These are phyloP conservation scores for Pedetes capensis DNA, from an alignment of 2,113 vertebrate species.

Conservation along the genomic window DNA sequence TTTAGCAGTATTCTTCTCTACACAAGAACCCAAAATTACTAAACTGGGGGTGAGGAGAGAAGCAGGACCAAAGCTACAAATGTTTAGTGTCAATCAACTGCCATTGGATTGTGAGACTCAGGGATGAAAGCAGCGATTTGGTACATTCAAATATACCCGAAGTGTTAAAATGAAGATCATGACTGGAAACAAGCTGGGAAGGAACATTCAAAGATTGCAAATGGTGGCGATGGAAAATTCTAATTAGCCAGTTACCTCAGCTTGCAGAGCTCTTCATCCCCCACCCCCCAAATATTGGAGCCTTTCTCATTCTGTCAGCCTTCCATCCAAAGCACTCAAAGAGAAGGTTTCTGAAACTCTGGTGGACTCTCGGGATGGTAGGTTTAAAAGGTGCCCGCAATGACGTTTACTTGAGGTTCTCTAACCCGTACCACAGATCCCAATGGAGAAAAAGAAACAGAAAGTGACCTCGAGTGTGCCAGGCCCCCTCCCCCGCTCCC, in stretches of 20 bases:
- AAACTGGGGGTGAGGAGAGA: not conserved
- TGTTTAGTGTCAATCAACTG: slow-evolving; percentile 57
- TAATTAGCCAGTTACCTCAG: slow-evolving; percentile 65
- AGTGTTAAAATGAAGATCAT: slow-evolving; percentile 43
- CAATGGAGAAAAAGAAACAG: not conserved
- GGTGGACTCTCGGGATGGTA: not conserved
- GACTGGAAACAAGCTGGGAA: slow-evolving; percentile 43
- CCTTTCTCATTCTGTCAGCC: slow-evolving; percentile 36
- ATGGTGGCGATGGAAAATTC: slow-evolving; percentile 56
- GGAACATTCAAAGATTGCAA: slow-evolving; percentile 62
- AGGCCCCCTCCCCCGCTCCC: not conserved
- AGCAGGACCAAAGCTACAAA: not conserved
- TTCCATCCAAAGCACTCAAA: slow-evolving; percentile 6
- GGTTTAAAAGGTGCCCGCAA: slow-evolving; percentile 5
- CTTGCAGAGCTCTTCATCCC: slow-evolving; percentile 48
- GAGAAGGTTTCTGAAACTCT: slow-evolving; percentile 1
- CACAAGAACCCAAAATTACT: slow-evolving; percentile 25
- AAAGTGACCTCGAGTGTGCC: not conserved
- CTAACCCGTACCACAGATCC: not conserved
- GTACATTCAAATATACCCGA: slow-evolving; percentile 48
- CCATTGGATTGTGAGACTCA: not conserved
- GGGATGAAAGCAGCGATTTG: not conserved
- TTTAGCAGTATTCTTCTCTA: not conserved
- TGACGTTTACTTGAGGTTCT: not conserved
- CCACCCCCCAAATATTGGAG: slow-evolving; percentile 56